Conservation (phyloP, 2,888 invertebrate genomes). For the Apodemia duryi region DNA sequence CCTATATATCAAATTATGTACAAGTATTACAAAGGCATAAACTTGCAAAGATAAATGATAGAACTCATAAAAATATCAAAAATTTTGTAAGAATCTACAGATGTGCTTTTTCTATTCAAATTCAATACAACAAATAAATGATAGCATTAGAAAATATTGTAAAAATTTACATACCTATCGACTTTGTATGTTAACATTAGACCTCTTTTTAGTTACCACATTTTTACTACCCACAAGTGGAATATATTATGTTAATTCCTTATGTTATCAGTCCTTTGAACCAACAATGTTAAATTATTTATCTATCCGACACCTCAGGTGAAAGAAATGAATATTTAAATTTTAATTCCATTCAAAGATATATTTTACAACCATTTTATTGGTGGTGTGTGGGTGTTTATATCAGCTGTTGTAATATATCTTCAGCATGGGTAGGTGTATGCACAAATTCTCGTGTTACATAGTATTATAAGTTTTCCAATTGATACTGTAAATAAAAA, state of each 20-base stretch:
- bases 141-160: constrained; percentile 6
- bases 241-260: constrained; percentile 9
- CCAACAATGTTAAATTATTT: constrained; percentile 12
- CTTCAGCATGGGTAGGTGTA: not conserved
- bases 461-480: no score
- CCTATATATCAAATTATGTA: no score
- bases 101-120: not conserved
- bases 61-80: no score
- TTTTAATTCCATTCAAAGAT: constrained; percentile 11
- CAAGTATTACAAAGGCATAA: no score
- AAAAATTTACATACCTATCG: not conserved
- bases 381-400: constrained; percentile 10
- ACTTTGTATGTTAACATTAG: constrained; percentile 11
- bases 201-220: constrained; percentile 1
- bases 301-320: constrained; percentile 14
- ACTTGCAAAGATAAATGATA: no score
- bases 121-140: not conserved
- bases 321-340: constrained; percentile 16
- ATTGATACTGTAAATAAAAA: no score
- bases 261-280: constrained; percentile 11
- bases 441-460: no score
- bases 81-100: not conserved
- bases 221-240: not conserved
- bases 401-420: constrained; percentile 1
- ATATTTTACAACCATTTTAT: constrained; percentile 1